A percentile compares a stretch with the other conserved stretches of the same genome.
Conservation (phyloP, 2,888 invertebrate species). For the Torymus aiolomorphi region DNA sequence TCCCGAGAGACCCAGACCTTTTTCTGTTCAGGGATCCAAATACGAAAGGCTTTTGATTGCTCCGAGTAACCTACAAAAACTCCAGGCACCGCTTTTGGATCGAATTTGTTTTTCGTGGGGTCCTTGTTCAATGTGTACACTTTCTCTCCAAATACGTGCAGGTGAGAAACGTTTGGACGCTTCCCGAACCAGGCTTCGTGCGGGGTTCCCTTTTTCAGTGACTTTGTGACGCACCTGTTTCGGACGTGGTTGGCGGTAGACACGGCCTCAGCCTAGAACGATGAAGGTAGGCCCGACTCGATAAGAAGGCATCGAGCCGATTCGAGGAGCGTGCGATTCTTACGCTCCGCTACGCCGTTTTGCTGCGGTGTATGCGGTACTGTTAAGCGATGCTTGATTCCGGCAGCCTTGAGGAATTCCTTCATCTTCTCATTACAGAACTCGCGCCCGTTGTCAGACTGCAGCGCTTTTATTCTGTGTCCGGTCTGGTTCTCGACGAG, state of each 20-base stretch:
- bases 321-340: conserved; percentile 65
- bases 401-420: conserved; percentile 31
- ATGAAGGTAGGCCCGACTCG: conserved; percentile 57
- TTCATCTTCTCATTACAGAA: conserved; percentile 29
- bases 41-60: no score
- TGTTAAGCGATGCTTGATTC: conserved; percentile 60
- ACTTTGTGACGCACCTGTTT: conserved; percentile 47
- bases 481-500: no score
- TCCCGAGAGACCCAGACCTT: conserved; percentile 47
- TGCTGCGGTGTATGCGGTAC: no score
- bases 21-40: no score
- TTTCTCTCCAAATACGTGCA: no score
- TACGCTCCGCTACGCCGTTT: no score
- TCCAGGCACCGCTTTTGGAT: no score
- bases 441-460: conserved; percentile 55
- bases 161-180: no score
- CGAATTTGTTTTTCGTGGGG: no score
- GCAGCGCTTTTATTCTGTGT: conserved; percentile 50
- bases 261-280: conserved; percentile 55
- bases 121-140: no score
- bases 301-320: conserved; percentile 63
- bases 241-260: conserved; percentile 40
- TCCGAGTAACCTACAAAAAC: no score
- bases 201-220: conserved; percentile 14
- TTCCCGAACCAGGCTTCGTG: no score